Evolutionary conservation across 2,113 vertebrate genomes (phyloP), one percentile per base, ranked within the genome.

Genomic region (Phyllopteryx taeniolatus): DNA sequence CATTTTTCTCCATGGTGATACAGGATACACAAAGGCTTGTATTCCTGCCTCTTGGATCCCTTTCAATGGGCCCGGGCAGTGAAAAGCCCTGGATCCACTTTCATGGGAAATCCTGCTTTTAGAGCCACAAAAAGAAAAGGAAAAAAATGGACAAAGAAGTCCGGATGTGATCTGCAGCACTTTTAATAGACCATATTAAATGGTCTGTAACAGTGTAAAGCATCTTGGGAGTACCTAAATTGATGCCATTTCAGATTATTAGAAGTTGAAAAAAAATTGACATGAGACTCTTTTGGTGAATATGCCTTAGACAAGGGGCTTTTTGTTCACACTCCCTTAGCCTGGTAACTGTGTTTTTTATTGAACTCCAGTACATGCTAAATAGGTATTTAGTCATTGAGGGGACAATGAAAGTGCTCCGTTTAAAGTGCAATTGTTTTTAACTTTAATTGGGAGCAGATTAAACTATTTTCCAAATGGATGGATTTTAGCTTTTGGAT

Each of bases 1-100:
- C 15, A 27, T 54, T 77, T 89, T 84, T 77, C 67, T 67, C 71
- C 6, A 67, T 60, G 71, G 65, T 10, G 88, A 85, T 19, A 92
- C 31, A 47, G 74, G 86, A 91, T 89, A 86, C 61, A 9, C 60
- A 4, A 0, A 15, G 67, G 76, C 77, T 82, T 85, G 71, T 84
- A 60, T 82, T 88, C 79, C 53, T 67, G 82, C 86, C 79, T 76
- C 63, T 64, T 76, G 71, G 79, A 79, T 80, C 74, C 46, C 71
- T 90, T 88, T 89, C 79, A 89, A 67, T 78, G 75, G 70, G 63
- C 71, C 79, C 71, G 47, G 75, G 63, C 73, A 71, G 74, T 89
- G 83, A 91, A 90, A 90, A 83, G 79, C 73, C 77, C 68, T 73
- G 76, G 88, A 90, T 92, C 85, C 79, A 59, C 85, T 92, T 92